Base-by-base conservation (phyloP, 2,888 invertebrate species). In the Ashinkailepas kermadecensis region DNA sequence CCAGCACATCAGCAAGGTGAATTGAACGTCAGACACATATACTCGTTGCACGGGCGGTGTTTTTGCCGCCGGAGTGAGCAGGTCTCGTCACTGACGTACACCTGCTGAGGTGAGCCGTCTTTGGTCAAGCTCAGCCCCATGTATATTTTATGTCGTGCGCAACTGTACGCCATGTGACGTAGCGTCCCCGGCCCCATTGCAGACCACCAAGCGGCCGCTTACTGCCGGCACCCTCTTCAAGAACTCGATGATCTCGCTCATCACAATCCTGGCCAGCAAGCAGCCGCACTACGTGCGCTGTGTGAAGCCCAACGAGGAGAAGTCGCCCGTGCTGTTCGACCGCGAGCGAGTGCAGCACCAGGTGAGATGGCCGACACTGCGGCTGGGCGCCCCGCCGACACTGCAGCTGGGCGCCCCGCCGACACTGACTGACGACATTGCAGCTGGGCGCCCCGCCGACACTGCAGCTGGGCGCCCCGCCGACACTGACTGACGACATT, bases 251-350 rank as follows among this genome's bases (percentile, higher is more conserved):
- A 89, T 93, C 56, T 92, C 95, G 78, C 90, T 99, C 82, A 96
- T 97, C 67, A 90, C 93, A 81, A 97, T 96, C 74, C 89, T 99
- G 85, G 92, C 93, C 78, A 93, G 92, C 87, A 99, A 97, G 89
- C 96, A 96, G 87, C 97, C 97, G 0, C 96, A 95, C 89, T 99
- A 99, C 89, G 95, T 99, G 84, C 92, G 99, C 83, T 99, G 99
- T 88, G 93, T 99, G 86, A 99, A 99, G 86, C 99, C 99, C 57
- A 99, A 98, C 88, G 96, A 97, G 86, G 91, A 94, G 81, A 99
- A 99, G 89, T 93, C 95, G 65, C 92, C 97, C 0, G 90, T 91
- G 67, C 89, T 92, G 70, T 97, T 98, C 89, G 95, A 98, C 87
- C 92, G 93, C 21, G 93, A 94, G 86, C 91, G 96, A 65, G 89